These are phyloP conservation scores for Atlantisia rogersi DNA, from an alignment of 2,113 vertebrate genomes.

Conservation along the genomic window DNA sequence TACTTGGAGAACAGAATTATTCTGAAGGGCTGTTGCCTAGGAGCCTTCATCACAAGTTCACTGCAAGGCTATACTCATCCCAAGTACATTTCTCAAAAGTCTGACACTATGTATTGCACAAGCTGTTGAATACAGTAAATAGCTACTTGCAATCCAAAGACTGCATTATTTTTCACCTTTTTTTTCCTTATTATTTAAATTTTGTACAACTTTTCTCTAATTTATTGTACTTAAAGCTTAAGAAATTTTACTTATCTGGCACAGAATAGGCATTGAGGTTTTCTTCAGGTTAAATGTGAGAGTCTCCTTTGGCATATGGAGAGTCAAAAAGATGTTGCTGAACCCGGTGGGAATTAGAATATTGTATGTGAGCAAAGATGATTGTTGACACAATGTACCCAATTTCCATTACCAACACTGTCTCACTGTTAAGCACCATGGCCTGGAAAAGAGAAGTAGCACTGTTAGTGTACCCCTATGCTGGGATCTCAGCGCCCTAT, in stretches of 20 bases:
- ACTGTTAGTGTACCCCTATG: accelerated
- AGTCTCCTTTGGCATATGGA: neutral
- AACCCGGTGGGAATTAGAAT: neutral
- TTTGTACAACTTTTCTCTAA: neutral
- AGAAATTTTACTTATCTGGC: neutral
- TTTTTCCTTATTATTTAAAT: neutral
- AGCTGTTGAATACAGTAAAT: neutral
- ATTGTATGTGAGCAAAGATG: neutral
- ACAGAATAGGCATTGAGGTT: neutral
- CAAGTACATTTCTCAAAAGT: neutral
- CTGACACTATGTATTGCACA: neutral
- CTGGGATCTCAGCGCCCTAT: neutral
- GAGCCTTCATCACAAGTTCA: neutral
- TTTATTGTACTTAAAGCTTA: neutral
- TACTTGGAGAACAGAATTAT: neutral
- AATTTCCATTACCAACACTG: neutral
- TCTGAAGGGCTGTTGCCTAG: neutral
- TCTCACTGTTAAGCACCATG: neutral
- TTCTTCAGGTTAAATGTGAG: neutral
- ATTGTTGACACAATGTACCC: neutral
- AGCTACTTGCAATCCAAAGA: neutral
- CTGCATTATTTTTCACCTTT: neutral
- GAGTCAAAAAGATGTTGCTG: neutral
- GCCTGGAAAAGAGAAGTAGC: neutral
- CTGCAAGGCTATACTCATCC: neutral